Evolutionary conservation across 92 coral and sea anemone genomes (phyloP).

Genomic region (Muricea muricata): DNA sequence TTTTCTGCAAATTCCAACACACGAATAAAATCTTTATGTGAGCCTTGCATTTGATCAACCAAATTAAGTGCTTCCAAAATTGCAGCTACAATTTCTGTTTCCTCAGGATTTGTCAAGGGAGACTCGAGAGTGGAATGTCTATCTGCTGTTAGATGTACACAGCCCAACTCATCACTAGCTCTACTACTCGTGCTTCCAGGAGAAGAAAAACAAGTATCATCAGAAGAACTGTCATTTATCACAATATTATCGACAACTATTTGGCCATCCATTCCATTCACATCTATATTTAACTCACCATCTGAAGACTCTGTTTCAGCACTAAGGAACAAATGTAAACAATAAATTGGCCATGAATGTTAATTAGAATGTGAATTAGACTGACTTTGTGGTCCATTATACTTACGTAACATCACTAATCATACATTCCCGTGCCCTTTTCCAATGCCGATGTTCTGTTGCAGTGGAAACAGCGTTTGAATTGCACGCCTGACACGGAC

Average conservation of each 20-base stretch:
- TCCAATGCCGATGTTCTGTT: too few relatives aligned
- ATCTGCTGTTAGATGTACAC: background rate
- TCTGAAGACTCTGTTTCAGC: background rate
- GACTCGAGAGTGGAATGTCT: background rate
- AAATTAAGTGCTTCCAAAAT: conserved; percentile 1
- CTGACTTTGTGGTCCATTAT: too few relatives aligned
- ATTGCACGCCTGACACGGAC: too few relatives aligned
- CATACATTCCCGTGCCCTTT: too few relatives aligned
- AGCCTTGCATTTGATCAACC: conserved; percentile 3
- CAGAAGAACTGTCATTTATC: background rate
- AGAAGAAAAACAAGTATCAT: background rate
- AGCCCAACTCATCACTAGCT: background rate
- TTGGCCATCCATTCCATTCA: background rate
- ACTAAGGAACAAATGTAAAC: too few relatives aligned
- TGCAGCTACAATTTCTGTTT: background rate
- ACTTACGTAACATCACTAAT: too few relatives aligned
- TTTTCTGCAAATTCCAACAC: conserved; percentile 1
- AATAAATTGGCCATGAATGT: too few relatives aligned
- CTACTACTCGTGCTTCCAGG: background rate
- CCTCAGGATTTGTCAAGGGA: background rate
- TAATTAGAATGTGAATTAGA: too few relatives aligned
- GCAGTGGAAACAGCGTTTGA: too few relatives aligned
- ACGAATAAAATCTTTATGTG: background rate
- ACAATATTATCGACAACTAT: background rate
- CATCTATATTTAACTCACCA: background rate